Conservation (phyloP, 1,140 invertebrate genomes). For the Vanessa tameamea region DNA sequence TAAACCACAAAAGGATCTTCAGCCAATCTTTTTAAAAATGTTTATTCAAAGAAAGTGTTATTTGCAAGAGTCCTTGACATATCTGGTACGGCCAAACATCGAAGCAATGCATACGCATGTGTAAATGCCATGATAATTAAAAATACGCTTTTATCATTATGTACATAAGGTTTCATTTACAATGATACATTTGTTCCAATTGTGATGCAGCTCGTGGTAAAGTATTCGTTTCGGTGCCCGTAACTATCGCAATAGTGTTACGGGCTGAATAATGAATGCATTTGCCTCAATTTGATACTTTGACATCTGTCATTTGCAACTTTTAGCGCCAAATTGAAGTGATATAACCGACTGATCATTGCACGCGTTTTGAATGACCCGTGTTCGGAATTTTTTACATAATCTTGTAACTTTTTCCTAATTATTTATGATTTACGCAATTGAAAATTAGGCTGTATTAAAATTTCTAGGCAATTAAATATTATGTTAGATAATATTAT, state of each 20-base stretch:
- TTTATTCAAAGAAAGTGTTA: constrained; percentile 57
- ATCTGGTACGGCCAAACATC: constrained; percentile 59
- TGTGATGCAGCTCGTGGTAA: constrained; percentile 60
- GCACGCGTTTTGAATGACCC: not conserved
- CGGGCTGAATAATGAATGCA: constrained; percentile 62
- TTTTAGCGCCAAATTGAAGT: constrained; percentile 19
- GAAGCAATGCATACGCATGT: constrained; percentile 50
- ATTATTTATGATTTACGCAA: no score
- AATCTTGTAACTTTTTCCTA: not conserved
- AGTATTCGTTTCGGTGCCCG: constrained; percentile 62
- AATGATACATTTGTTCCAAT: constrained; percentile 41
- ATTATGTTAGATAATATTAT: no score
- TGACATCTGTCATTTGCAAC: constrained; percentile 52
- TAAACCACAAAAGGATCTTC: not conserved
- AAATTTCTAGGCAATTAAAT: no score
- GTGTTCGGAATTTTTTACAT: not conserved
- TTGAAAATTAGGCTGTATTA: no score
- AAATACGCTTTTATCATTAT: constrained; percentile 1
- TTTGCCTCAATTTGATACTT: constrained; percentile 51
- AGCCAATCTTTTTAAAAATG: constrained; percentile 10
- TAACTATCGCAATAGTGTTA: constrained; percentile 55
- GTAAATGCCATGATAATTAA: constrained; percentile 1
- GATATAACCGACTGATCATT: constrained; percentile 1
- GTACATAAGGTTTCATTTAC: constrained; percentile 9
- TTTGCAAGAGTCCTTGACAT: constrained; percentile 74